Conservation (phyloP, 2,888 invertebrate genomes). For the Philereme transversata region DNA sequence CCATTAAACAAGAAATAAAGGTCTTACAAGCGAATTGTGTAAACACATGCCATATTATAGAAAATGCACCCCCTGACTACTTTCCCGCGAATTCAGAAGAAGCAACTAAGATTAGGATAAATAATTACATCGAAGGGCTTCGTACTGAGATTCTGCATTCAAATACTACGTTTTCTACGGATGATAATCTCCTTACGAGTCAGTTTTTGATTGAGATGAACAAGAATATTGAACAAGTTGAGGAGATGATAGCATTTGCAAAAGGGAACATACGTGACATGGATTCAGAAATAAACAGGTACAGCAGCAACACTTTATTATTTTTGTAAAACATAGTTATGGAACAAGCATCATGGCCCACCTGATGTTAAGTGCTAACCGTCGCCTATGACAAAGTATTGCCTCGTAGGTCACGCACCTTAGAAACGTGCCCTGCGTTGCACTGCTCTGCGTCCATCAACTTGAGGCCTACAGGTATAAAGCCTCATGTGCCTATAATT, state of each 20-base stretch:
- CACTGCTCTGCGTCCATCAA: too few species aligned
- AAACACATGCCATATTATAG: slow-evolving; percentile 58
- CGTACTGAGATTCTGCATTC: slow-evolving; percentile 58
- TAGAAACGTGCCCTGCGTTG: too few species aligned
- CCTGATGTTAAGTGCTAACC: too few species aligned
- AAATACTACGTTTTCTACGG: slow-evolving; percentile 55
- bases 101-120: slow-evolving; percentile 46
- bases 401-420: too few species aligned
- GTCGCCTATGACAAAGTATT: too few species aligned
- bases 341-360: too few species aligned
- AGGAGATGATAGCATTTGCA: slow-evolving; percentile 65
- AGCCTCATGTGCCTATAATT: too few species aligned
- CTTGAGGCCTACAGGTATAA: too few species aligned
- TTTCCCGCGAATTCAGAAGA: slow-evolving; percentile 48
- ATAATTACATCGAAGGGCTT: slow-evolving; percentile 62
- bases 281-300: slow-evolving; percentile 69
- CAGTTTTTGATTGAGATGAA: slow-evolving; percentile 66
- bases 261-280: slow-evolving; percentile 62
- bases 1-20: slow-evolving; percentile 61
- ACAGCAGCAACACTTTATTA: not conserved
- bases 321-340: not conserved
- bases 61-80: slow-evolving; percentile 57
- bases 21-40: slow-evolving; percentile 55
- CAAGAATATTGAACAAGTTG: slow-evolving; percentile 58
- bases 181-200: slow-evolving; percentile 62